Evolutionary conservation across 2,113 vertebrate species (phyloP), one percentile per base, ranked within the genome.

Genomic region (Guaruba guarouba): DNA sequence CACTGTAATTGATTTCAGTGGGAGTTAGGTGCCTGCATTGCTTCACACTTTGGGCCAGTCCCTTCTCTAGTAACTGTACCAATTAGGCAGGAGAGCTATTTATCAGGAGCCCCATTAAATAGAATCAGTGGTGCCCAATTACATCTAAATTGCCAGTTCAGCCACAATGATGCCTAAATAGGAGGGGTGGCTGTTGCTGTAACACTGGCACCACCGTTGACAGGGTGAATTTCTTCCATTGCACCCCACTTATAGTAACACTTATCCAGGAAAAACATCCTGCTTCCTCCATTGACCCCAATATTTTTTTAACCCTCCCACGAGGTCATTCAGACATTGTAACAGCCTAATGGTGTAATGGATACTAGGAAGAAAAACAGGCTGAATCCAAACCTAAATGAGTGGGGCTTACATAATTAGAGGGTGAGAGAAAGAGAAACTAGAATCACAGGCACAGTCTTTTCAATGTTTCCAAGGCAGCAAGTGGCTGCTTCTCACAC

Each of bases 391-490:
- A 91, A 55, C 62, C 54, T 55, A 79, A 95, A 94, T 93, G 77
- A 96, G 88, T 59, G 89, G 81, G 83, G 37, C 88, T 96, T 97
- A 91, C 29, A 74, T 93, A 97, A 96, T 94, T 92, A 95, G 92
- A 87, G 92, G 46, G 93, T 70, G 63, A 94, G 83, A 94, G 76
- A 92, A 93, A 95, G 81, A 93, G 88, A 91, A 93, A 82, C 70
- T 77, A 39, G 82, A 92, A 82, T 73, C 57, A 75, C 83, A 93
- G 63, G 37, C 84, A 59, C 0, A 7, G 77, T 43, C 93, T 91
- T 96, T 96, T 96, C 93, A 94, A 74, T 94, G 95, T 97, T 97
- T 97, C 96, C 96, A 96, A 96, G 95, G 96, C 93, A 96, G 96
- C 96, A 33, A 95, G 92, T 87, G 93, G 41, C 96, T 93, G 92